These are phyloP conservation scores for Heteromurus nitidus DNA, from an alignment of 2,888 invertebrate species.

Conservation along the genomic window DNA sequence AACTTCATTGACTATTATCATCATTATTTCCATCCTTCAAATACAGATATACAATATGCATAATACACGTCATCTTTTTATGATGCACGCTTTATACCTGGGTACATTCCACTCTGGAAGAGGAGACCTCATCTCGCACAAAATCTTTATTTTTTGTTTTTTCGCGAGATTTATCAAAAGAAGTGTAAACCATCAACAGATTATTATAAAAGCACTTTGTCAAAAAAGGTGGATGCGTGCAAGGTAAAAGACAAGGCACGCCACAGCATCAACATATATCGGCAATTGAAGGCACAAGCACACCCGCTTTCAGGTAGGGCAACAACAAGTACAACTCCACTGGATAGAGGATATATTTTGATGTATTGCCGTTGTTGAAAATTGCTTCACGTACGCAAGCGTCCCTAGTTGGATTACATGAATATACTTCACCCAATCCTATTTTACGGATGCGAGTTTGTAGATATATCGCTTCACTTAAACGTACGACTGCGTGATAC, in stretches of 20 bases:
- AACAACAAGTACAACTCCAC: neutral
- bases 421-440: too few species aligned
- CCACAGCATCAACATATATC: too few species aligned
- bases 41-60: neutral
- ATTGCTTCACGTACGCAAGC: neutral
- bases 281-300: slow-evolving; percentile 4
- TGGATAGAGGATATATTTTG: neutral
- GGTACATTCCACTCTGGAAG: neutral
- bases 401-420: neutral
- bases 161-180: neutral
- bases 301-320: slow-evolving; percentile 6
- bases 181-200: slow-evolving; percentile 25
- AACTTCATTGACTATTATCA: slow-evolving; percentile 16
- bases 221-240: slow-evolving; percentile 7
- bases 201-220: slow-evolving; percentile 1
- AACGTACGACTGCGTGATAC: too few species aligned
- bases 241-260: neutral
- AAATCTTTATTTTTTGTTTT: neutral
- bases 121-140: neutral
- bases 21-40: slow-evolving; percentile 1
- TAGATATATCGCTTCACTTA: slow-evolving; percentile 2
- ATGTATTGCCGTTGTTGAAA: neutral
- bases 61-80: neutral
- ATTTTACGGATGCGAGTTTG: neutral
- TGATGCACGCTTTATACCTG: neutral